phyloP scores from a whole-genome alignment of 2,797 vertebrate species.

The Sebastes trivittatus region DNA sequence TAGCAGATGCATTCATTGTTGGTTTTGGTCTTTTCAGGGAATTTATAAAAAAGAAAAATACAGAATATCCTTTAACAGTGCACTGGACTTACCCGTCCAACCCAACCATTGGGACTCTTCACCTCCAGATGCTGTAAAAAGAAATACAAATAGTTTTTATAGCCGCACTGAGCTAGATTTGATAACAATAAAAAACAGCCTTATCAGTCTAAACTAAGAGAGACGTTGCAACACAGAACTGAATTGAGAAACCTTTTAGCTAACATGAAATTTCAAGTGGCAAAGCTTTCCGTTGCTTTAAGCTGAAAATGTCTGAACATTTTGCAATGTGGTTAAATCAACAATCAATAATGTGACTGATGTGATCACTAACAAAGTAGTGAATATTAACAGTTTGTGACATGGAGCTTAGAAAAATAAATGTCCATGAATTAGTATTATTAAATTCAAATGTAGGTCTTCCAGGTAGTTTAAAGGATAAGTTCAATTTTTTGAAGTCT shows the following conservation, averaged over 20 bases:
- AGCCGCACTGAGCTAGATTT: neutral
- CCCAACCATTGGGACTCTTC: slow-evolving; percentile 88
- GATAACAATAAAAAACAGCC: neutral
- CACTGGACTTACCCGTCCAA: slow-evolving; percentile 88
- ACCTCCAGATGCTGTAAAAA: slow-evolving; percentile 76
- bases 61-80: neutral
- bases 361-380: neutral
- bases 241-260: neutral
- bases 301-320: neutral
- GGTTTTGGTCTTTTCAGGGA: neutral
- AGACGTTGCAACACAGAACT: neutral
- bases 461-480: neutral
- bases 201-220: neutral
- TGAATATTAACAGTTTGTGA: neutral
- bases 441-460: neutral
- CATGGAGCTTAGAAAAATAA: neutral
- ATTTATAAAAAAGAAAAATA: neutral
- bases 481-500: neutral
- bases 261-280: neutral
- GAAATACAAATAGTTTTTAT: neutral
- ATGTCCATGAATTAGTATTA: neutral
- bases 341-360: neutral
- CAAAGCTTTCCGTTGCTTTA: neutral
- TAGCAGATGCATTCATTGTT: neutral
- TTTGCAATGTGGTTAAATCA: neutral